phyloP scores from a whole-genome alignment of 2,113 vertebrate genomes.

The Pomatorhinus ruficollis region DNA sequence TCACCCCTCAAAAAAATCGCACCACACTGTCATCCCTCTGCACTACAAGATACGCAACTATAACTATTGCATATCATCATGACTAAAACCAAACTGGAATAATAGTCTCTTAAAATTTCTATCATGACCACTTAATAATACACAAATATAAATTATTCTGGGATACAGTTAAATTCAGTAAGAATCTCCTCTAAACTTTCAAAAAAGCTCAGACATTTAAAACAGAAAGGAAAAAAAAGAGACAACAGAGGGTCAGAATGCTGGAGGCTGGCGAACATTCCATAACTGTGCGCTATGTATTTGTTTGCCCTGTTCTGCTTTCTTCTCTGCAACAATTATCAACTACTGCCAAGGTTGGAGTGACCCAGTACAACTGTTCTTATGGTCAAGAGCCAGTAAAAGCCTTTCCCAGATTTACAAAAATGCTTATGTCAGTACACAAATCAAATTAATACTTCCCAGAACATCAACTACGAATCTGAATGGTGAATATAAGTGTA shows the following conservation, averaged over 20 bases:
- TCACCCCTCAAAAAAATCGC: not conserved
- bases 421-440: not conserved
- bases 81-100: not conserved
- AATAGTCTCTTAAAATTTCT: not conserved
- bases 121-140: not conserved
- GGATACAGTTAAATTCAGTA: not conserved
- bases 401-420: not conserved
- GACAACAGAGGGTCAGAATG: not conserved
- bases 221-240: not conserved
- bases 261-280: not conserved
- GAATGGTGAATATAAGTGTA: not conserved
- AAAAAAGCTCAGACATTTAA: not conserved
- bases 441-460: not conserved
- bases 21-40: not conserved
- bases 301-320: not conserved
- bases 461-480: not conserved
- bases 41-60: not conserved
- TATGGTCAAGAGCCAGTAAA: not conserved
- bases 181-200: not conserved
- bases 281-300: rapidly evolving
- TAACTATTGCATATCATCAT: not conserved
- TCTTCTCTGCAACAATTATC: not conserved
- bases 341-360: not conserved
- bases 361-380: not conserved
- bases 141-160: not conserved